phyloP scores from a whole-genome alignment of 2,888 invertebrate genomes.

The Agrochola macilenta region DNA sequence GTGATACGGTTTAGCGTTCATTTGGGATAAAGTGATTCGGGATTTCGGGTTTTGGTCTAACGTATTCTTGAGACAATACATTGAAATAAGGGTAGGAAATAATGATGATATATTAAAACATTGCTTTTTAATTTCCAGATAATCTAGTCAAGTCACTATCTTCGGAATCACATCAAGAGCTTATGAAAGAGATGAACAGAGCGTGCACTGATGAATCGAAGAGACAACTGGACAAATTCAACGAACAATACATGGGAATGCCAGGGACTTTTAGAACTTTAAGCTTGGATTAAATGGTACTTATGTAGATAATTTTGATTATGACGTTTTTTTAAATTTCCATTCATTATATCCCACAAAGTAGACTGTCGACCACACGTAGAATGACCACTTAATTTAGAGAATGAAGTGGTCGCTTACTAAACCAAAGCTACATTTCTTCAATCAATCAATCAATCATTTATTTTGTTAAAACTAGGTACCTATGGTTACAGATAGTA shows the following conservation, averaged over 20 bases:
- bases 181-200: slow-evolving; percentile 66
- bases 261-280: slow-evolving; percentile 79
- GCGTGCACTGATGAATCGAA: slow-evolving; percentile 71
- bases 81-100: background rate
- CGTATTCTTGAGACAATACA: too few relatives aligned
- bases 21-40: too few relatives aligned
- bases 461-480: too few relatives aligned
- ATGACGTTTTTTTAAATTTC: background rate
- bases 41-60: too few relatives aligned
- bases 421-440: background rate
- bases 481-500: too few relatives aligned
- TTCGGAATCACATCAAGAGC: slow-evolving; percentile 63
- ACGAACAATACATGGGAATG: slow-evolving; percentile 77
- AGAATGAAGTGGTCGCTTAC: too few relatives aligned
- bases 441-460: too few relatives aligned
- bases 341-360: background rate
- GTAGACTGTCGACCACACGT: background rate
- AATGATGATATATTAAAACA: background rate
- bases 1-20: too few relatives aligned
- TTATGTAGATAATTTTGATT: background rate
- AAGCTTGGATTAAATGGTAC: slow-evolving; percentile 71
- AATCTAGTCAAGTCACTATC: slow-evolving; percentile 66
- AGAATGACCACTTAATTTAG: too few relatives aligned
- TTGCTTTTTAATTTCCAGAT: slow-evolving; percentile 62
- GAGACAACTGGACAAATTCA: slow-evolving; percentile 71